Conservation (phyloP, 37 sponge, comb jelly and placozoan species). For the Corticium candelabrum region DNA sequence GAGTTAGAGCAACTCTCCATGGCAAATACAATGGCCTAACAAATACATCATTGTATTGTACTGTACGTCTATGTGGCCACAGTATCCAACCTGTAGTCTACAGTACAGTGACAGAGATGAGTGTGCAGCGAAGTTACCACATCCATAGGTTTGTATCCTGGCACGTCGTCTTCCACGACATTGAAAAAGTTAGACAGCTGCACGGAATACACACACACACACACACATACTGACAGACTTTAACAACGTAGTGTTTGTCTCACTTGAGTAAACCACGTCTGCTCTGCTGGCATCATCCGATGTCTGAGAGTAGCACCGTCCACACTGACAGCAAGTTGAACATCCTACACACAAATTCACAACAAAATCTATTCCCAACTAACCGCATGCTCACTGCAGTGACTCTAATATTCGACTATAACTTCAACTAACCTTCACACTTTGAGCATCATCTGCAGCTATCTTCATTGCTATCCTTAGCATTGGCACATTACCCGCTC, state of each 20-base stretch:
- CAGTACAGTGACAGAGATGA: slow-evolving; percentile 33
- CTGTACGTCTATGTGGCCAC: not conserved
- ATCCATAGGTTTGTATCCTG: slow-evolving; percentile 6
- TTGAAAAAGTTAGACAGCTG: not conserved
- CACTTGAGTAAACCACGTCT: slow-evolving; percentile 44
- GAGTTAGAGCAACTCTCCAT: slow-evolving; percentile 17
- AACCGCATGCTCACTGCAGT: too few relatives aligned
- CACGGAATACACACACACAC: too few relatives aligned
- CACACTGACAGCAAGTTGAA: slow-evolving; percentile 43
- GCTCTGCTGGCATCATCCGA: slow-evolving; percentile 18
- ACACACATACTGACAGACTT: too few relatives aligned
- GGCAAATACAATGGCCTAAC: slow-evolving; percentile 55
- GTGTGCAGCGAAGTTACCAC: slow-evolving; percentile 36
- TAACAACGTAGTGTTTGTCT: too few relatives aligned
- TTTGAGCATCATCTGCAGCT: slow-evolving; percentile 15
- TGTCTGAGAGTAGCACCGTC: slow-evolving; percentile 15
- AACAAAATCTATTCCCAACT: too few relatives aligned
- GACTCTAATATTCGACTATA: too few relatives aligned
- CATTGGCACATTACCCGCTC: slow-evolving; percentile 25
- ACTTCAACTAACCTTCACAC: slow-evolving; percentile 26
- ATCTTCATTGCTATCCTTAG: slow-evolving; percentile 59
- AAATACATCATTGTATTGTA: not conserved
- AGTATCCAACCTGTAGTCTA: slow-evolving; percentile 54
- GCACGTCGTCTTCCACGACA: slow-evolving; percentile 12
- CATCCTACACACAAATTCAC: too few relatives aligned